Conservation (phyloP, 2,888 invertebrate species). For the Oxyscelio sp. region DNA sequence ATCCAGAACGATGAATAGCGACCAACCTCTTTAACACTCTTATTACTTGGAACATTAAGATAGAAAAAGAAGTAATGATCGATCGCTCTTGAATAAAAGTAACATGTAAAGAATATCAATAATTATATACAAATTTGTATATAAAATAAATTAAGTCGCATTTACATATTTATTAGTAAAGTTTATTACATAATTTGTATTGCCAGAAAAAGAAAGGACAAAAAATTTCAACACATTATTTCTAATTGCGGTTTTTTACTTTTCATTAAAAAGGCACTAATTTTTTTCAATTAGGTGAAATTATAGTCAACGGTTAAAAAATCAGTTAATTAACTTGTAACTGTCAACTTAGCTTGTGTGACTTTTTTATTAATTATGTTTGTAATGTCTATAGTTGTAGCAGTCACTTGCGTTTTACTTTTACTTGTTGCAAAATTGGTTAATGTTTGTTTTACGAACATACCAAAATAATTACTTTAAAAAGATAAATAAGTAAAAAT, state of each 20-base stretch:
- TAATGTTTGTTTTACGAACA: neutral
- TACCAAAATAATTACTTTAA: too few relatives aligned
- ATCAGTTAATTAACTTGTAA: constrained; percentile 44
- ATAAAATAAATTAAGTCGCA: too few relatives aligned
- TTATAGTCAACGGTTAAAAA: constrained; percentile 1
- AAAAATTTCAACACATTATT: constrained; percentile 19
- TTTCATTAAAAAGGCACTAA: constrained; percentile 12
- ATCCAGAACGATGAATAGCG: too few relatives aligned
- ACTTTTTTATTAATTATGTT: neutral
- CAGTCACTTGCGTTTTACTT: neutral
- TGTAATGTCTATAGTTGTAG: neutral
- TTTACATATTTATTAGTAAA: too few relatives aligned
- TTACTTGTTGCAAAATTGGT: constrained; percentile 21
- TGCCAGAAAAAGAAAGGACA: neutral
- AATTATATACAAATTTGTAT: too few relatives aligned
- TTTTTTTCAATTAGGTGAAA: constrained; percentile 33
- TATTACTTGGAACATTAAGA: too few relatives aligned
- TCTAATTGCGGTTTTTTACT: constrained; percentile 20
- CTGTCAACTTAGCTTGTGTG: constrained; percentile 2
- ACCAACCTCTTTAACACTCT: too few relatives aligned
- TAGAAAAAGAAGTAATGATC: too few relatives aligned
- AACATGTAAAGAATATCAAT: too few relatives aligned
- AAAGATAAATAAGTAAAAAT: neutral
- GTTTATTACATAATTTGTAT: too few relatives aligned
- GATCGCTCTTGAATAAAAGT: too few relatives aligned